Conservation (phyloP, 2,888 invertebrate species). For the Neoaliturus tenellus region DNA sequence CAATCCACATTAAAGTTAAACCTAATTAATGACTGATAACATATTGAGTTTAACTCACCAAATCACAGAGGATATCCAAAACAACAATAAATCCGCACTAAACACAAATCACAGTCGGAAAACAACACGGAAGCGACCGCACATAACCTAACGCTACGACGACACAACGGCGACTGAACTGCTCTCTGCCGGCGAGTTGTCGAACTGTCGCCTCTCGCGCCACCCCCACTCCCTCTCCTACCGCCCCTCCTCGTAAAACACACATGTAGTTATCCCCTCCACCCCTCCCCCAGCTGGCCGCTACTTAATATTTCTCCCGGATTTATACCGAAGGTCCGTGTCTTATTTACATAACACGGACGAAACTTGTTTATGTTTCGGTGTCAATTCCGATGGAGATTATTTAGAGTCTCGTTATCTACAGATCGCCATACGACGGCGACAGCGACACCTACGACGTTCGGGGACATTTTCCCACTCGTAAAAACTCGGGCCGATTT, state of each 20-base stretch:
- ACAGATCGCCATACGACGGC: neutral
- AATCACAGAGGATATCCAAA: neutral
- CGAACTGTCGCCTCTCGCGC: conserved; percentile 17
- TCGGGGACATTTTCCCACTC: conserved; percentile 14
- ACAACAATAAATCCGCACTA: neutral
- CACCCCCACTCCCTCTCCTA: neutral
- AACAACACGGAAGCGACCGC: neutral
- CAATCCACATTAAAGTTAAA: too few species aligned
- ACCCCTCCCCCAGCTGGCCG: neutral
- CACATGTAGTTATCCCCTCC: conserved; percentile 1
- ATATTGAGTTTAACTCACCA: conserved; percentile 23
- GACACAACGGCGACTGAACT: conserved; percentile 24
- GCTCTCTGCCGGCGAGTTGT: neutral
- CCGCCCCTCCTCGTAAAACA: conserved; percentile 1
- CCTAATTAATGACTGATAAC: too few species aligned
- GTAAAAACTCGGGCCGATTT: neutral
- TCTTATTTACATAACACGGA: conserved; percentile 48
- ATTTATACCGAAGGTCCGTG: neutral
- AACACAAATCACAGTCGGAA: neutral
- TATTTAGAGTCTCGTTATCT: neutral
- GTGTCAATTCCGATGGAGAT: conserved; percentile 11
- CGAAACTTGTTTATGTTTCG: conserved; percentile 31
- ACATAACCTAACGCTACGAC: neutral
- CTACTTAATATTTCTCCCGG: neutral
- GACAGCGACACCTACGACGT: conserved; percentile 9